phyloP scores from a whole-genome alignment of 1,140 invertebrate genomes.

The Elymnias hypermnestra region DNA sequence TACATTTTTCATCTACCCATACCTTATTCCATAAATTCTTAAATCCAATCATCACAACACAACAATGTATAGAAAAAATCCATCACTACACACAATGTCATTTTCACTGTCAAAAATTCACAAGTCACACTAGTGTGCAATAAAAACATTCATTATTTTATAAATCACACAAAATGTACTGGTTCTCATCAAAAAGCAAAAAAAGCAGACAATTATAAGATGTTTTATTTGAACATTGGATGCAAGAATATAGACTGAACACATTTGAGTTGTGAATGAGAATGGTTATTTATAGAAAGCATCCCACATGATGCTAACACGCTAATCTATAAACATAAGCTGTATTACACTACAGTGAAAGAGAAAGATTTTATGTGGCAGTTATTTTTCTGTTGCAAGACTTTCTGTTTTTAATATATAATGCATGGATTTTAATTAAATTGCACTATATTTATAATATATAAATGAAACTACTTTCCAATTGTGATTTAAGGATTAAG shows the following conservation, averaged over 20 bases:
- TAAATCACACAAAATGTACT: not conserved
- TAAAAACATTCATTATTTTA: slow-evolving; percentile 1
- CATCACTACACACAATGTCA: slow-evolving; percentile 31
- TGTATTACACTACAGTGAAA: slow-evolving; percentile 5
- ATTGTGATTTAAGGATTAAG: no score
- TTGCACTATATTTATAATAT: no score
- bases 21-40: slow-evolving; percentile 61
- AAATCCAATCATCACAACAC: slow-evolving; percentile 57
- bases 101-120: slow-evolving; percentile 37
- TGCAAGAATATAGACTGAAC: slow-evolving; percentile 31
- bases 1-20: slow-evolving; percentile 15
- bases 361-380: slow-evolving; percentile 13
- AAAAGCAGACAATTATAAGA: slow-evolving; percentile 1
- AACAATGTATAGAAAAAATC: slow-evolving; percentile 24
- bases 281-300: slow-evolving; percentile 66
- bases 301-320: slow-evolving; percentile 54
- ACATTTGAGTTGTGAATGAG: slow-evolving; percentile 42
- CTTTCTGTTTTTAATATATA: no score
- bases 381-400: no score
- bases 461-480: no score
- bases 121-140: slow-evolving; percentile 21
- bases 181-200: not conserved
- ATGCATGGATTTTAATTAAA: no score
- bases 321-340: slow-evolving; percentile 34
- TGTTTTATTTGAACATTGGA: slow-evolving; percentile 18